Conservation (phyloP, 2,113 vertebrate genomes). For the Chionis minor region DNA sequence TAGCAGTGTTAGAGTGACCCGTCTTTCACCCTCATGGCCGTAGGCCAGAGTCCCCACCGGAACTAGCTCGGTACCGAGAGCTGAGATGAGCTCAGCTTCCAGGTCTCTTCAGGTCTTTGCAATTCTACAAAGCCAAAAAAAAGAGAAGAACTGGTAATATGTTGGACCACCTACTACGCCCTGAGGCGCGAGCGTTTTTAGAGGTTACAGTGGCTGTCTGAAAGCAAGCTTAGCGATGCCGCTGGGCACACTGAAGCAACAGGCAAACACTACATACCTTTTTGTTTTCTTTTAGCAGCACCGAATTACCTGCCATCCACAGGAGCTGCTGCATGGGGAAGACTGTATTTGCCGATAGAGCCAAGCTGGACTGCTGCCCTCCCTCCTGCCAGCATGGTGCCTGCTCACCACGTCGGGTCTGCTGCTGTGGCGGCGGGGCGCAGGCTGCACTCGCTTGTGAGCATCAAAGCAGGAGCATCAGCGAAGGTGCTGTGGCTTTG, state of each 20-base stretch:
- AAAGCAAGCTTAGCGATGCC: background rate
- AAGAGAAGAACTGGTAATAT: background rate
- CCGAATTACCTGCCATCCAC: background rate
- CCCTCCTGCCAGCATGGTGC: accelerated
- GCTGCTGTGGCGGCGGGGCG: background rate
- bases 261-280: background rate
- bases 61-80: background rate
- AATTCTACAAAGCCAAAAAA: background rate
- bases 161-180: background rate
- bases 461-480: background rate
- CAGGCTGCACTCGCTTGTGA: background rate
- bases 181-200: background rate
- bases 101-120: background rate
- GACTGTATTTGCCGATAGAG: background rate
- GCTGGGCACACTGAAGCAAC: background rate
- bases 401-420: background rate
- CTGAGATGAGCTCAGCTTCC: background rate
- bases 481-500: background rate
- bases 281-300: background rate
- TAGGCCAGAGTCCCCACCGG: background rate
- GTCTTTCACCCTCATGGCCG: background rate
- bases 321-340: background rate
- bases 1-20: background rate
- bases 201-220: background rate
- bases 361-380: background rate